Percentiles rank a stretch among this genome's conserved stretches.
Conservation (phyloP, 2,888 invertebrate species). For the Helobdella robusta region DNA sequence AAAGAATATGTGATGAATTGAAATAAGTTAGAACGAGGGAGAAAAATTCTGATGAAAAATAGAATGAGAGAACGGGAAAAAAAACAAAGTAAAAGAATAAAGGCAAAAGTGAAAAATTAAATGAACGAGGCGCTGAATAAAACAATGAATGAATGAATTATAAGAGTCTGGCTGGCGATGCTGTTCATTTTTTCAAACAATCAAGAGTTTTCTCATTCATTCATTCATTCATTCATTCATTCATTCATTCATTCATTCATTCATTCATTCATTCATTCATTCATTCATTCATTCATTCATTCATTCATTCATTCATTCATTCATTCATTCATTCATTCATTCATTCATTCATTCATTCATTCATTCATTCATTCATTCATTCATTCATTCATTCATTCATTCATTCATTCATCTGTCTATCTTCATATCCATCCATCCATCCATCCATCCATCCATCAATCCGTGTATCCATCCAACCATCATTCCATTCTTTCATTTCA, state of each 20-base stretch:
- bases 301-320: not conserved
- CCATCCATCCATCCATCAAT: constrained; percentile 2
- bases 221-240: not conserved
- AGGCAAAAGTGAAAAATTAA: no score
- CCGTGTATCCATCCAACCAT: not conserved
- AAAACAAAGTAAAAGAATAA: no score
- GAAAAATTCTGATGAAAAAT: no score
- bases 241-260: not conserved
- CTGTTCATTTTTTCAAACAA: no score
- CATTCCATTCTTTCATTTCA: not conserved
- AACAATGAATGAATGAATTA: no score
- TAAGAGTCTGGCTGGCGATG: no score
- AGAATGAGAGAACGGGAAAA: no score
- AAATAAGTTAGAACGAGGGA: no score
- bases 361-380: constrained; percentile 6
- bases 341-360: constrained; percentile 3
- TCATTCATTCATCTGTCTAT: not conserved
- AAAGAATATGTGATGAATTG: no score
- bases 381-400: constrained; percentile 11
- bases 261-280: constrained; percentile 11
- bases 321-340: constrained; percentile 8
- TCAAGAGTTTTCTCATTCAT: no score
- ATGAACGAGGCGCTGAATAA: no score
- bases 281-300: constrained; percentile 6
- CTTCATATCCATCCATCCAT: not conserved